Conservation (phyloP, 2,888 invertebrate genomes). For the Netelia melanura region DNA sequence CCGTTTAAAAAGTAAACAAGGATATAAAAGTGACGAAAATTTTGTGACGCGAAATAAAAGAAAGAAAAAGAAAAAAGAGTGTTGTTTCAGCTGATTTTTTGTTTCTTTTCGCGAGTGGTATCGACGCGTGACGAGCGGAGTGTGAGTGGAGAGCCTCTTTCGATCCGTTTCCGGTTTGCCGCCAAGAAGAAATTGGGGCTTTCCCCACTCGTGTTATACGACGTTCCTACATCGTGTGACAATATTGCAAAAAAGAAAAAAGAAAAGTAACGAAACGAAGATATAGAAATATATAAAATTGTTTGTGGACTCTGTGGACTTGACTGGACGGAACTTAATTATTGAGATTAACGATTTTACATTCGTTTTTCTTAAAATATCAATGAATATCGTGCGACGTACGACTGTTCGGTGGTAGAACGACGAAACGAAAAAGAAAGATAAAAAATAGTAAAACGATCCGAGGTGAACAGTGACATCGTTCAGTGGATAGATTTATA, state of each 20-base stretch:
- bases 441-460: slow-evolving; percentile 31
- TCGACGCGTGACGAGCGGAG: neutral
- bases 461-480: slow-evolving; percentile 76
- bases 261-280: neutral
- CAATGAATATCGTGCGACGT: slow-evolving; percentile 30
- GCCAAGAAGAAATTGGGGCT: slow-evolving; percentile 35
- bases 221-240: slow-evolving; percentile 19
- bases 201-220: neutral
- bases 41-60: too few species aligned
- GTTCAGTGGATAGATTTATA: slow-evolving; percentile 82
- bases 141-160: neutral
- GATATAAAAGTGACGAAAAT: neutral
- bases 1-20: neutral
- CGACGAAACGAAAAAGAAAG: slow-evolving; percentile 27
- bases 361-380: slow-evolving; percentile 4
- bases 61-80: neutral
- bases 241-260: neutral
- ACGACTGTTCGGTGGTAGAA: slow-evolving; percentile 40
- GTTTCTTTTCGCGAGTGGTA: slow-evolving; percentile 17
- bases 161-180: slow-evolving; percentile 33
- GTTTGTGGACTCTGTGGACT: slow-evolving; percentile 61
- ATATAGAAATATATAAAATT: neutral
- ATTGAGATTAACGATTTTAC: neutral
- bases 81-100: neutral
- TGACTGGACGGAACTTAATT: slow-evolving; percentile 50